Base-by-base conservation (phyloP, 2,888 invertebrate genomes). In the Girardia tigrina region DNA sequence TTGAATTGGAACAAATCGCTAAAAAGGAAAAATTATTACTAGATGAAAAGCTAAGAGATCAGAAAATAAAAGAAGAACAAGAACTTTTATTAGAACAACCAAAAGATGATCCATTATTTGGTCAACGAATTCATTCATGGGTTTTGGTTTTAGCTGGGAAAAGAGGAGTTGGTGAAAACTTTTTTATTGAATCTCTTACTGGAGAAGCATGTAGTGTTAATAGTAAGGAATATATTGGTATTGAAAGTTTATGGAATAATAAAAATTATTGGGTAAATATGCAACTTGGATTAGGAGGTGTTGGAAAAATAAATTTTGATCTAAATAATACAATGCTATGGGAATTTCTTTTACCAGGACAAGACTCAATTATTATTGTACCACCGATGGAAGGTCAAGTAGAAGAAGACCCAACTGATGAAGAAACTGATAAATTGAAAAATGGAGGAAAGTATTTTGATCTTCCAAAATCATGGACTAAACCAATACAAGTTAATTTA, bases 221-320 rank as follows among this genome's bases (percentile, higher is more conserved):
- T 72, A 81, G 80, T 69, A 86, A 87, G 26, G 83, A 86, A 0
- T 93, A 91, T 80, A 87, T 89, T 29, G 88, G 89, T 0, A 86
- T 94, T 1, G 92, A 93, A 81, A 89, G 90, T 79, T 84, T 92
- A 73, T 94, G 93, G 88, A 92, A 92, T 80, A 86, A 92, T 80
- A 86, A 87, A 73, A 94, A 94, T 84, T 93, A 83, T 79, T 85
- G 85, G 84, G 83, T 84, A 72, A 84, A 84, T 79, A 84, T 84
- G 83, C 84, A 85, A 80, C 83, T 83, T 77, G 26, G 76, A 28
- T 76, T 75, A 28, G 75, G 70, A 28, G 76, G 76, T 20, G 42
- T 76, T 28, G 6, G 28, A 6, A 28, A 75, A 16, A 56, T 75
- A 4, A 70, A 29, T 29, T 76, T 70, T 29, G 76, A 76, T 36